A percentile compares a stretch with the other conserved stretches of the same genome.
Evolutionary conservation across 2,888 invertebrate genomes (phyloP).

Genomic region (Endotricha flammealis): DNA sequence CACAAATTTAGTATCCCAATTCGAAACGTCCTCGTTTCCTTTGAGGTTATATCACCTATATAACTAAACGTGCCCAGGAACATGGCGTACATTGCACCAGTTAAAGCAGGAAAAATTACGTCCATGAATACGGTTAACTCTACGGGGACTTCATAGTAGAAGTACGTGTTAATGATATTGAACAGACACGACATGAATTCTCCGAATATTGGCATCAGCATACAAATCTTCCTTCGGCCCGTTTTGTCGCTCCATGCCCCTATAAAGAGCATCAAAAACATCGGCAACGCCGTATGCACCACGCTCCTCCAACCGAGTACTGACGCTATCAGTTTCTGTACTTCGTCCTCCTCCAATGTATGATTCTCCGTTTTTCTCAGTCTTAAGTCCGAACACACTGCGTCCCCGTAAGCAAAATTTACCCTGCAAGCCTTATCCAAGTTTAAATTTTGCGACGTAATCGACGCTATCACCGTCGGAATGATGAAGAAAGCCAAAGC

Average conservation of each 20-base stretch:
- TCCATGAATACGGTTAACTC: slow-evolving; percentile 74
- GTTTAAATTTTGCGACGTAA: slow-evolving; percentile 80
- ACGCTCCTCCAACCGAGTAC: slow-evolving; percentile 78
- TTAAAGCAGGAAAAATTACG: slow-evolving; percentile 69
- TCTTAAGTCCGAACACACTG: slow-evolving; percentile 65
- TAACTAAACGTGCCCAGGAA: slow-evolving; percentile 78
- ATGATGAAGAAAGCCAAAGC: slow-evolving; percentile 85
- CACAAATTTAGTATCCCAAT: slow-evolving; percentile 81
- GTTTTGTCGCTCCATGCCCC: slow-evolving; percentile 81
- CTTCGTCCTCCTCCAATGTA: slow-evolving; percentile 79
- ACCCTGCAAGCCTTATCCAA: slow-evolving; percentile 69
- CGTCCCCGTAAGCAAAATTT: slow-evolving; percentile 49
- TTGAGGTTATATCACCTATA: slow-evolving; percentile 80
- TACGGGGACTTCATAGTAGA: slow-evolving; percentile 72
- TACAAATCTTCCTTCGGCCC: slow-evolving; percentile 75
- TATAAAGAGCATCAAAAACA: slow-evolving; percentile 76
- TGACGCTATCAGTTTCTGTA: slow-evolving; percentile 77
- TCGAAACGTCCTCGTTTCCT: slow-evolving; percentile 77
- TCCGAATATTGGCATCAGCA: slow-evolving; percentile 76
- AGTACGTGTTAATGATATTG: slow-evolving; percentile 75
- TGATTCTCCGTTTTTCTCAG: slow-evolving; percentile 67
- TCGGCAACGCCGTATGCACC: slow-evolving; percentile 75
- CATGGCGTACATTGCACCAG: slow-evolving; percentile 78
- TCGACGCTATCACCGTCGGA: slow-evolving; percentile 81
- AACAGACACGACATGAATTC: slow-evolving; percentile 71